Evolutionary conservation across 2,113 vertebrate genomes (phyloP).

Genomic region (Addax nasomaculatus): DNA sequence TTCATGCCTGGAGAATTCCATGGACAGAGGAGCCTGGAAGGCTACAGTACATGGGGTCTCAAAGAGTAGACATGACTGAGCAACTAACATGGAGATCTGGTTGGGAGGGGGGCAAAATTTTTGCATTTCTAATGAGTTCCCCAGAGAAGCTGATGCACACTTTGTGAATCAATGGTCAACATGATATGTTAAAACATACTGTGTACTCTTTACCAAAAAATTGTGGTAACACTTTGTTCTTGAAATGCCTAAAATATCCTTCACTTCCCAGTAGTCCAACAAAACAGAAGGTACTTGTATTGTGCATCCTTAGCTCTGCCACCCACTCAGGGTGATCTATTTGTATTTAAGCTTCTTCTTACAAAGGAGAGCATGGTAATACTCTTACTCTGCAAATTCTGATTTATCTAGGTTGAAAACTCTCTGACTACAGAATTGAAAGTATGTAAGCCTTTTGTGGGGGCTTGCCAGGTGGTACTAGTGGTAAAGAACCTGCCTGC

Average conservation of each 20-base stretch:
- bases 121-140: background rate
- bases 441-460: background rate
- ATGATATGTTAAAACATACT: background rate
- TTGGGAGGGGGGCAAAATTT: background rate
- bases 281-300: background rate
- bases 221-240: background rate
- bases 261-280: background rate
- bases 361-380: rapidly evolving
- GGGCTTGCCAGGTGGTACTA: background rate
- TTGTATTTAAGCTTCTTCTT: background rate
- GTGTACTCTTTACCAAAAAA: background rate
- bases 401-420: background rate
- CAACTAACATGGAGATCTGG: background rate
- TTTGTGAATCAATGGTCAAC: background rate
- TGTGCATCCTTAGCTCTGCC: background rate
- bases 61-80: background rate
- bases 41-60: background rate
- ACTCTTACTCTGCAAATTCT: background rate
- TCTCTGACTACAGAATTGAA: background rate
- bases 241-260: background rate
- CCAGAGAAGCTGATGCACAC: background rate
- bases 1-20: background rate
- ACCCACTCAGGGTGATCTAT: background rate
- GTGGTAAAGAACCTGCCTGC: background rate
- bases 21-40: background rate